A percentile compares a stretch with the other conserved stretches of the same genome.
Conservation (phyloP, 2,797 vertebrate species). For the Oreortyx pictus region DNA sequence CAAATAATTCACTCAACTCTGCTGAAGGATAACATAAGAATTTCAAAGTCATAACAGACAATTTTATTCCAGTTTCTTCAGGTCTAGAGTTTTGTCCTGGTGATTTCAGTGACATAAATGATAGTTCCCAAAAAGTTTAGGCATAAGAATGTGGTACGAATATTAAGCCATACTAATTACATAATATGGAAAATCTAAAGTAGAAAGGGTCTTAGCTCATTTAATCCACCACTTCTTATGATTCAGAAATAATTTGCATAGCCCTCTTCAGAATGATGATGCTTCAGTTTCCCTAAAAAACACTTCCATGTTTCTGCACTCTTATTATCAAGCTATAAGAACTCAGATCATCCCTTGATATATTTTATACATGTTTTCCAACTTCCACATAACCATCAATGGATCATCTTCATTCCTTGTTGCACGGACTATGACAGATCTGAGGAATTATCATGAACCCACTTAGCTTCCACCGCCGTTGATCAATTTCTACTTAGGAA, state of each 20-base stretch:
- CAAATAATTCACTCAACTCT: constrained; percentile 51
- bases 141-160: background rate
- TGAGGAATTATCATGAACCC: background rate
- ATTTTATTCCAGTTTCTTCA: constrained; percentile 45
- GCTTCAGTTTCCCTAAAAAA: constrained; percentile 36
- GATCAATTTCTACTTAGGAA: background rate
- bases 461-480: background rate
- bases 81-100: constrained; percentile 7
- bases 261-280: background rate
- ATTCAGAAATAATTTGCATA: constrained; percentile 1
- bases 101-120: background rate
- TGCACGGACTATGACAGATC: background rate
- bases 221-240: background rate
- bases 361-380: background rate
- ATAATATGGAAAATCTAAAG: background rate
- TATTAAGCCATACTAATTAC: background rate
- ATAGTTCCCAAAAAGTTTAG: background rate
- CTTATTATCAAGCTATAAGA: background rate
- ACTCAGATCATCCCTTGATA: background rate
- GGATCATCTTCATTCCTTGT: background rate
- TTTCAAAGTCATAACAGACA: constrained; percentile 60
- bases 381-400: background rate
- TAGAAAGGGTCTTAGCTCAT: background rate
- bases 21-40: constrained; percentile 31
- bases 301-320: background rate